Evolutionary conservation across 2,113 vertebrate species (phyloP), one percentile per base, ranked within the genome.

Genomic region (Gavia stellata): DNA sequence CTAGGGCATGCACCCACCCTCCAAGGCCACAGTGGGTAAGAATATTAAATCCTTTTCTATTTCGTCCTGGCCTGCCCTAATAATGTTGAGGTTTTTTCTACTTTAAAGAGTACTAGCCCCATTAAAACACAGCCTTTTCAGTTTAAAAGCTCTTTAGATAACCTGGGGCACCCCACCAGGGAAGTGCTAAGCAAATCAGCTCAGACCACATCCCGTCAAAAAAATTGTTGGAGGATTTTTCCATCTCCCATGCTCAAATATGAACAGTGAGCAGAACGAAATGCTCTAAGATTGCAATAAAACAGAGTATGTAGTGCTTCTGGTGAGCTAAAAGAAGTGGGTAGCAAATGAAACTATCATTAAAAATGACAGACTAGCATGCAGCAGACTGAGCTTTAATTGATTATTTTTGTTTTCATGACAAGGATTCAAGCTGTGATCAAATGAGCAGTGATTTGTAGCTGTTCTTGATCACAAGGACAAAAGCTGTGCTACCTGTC

Each of bases 351-450:
- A 94, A 87, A 67, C 5, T 26, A 23, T 16, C 13, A 70, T 78
- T 86, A 67, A 84, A 89, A 91, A 66, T 87, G 55, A 71, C 94
- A 74, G 15, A 88, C 11, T 8, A 72, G 9, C 38, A 75, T 16
- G 52, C 17, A 75, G 29, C 47, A 59, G n/a, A 17, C 28, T 58
- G 33, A 86, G 38, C 6, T 92, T 82, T 79, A 92, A 79, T 71
- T 79, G 38, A 84, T 52, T 88, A 47, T 49, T 71, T 88, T 88
- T 90, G 45, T 92, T 93, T 95, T 92, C 70, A 50, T 82, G 40
- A 52, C n/a, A 85, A 82, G 19, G 61, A 82, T 52, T 59, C 44
- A 73, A 89, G 45, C 61, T 56, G 49, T 73, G 86, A 90, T 67
- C 52, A 88, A 95, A 82, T 20, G 44, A 84, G 31, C 16, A 68